A percentile compares a stretch with the other conserved stretches of the same genome.
Evolutionary conservation across 2,113 vertebrate genomes (phyloP).

Genomic region (Odobenus rosmarus): DNA sequence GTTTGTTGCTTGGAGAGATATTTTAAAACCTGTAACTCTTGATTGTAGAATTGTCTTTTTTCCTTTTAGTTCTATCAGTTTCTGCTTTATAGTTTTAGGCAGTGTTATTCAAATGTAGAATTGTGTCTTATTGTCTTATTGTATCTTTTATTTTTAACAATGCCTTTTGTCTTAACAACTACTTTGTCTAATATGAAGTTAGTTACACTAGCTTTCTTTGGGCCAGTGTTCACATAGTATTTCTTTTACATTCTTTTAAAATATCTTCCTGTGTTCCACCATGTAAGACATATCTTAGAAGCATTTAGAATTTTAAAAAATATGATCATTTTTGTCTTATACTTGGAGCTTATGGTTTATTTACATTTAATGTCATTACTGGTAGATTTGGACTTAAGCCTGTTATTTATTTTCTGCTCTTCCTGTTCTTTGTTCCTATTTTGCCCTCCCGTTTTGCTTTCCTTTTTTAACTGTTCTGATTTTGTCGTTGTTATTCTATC

Average conservation of each 20-base stretch:
- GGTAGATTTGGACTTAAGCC: neutral
- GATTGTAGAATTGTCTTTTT: neutral
- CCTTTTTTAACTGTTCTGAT: neutral
- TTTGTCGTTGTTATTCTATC: neutral
- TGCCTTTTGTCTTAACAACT: neutral
- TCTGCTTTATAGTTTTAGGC: neutral
- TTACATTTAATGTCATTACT: neutral
- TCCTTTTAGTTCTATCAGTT: neutral
- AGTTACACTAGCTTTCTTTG: neutral
- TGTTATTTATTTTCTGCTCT: neutral
- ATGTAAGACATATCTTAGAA: neutral
- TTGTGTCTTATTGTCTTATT: neutral
- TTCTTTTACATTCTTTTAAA: neutral
- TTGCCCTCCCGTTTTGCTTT: neutral
- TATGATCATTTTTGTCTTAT: neutral
- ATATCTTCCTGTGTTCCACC: neutral
- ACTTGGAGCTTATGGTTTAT: neutral
- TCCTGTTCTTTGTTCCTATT: neutral
- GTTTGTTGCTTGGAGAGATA: neutral
- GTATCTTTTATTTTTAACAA: neutral
- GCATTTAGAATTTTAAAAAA: neutral
- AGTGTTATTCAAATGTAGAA: neutral
- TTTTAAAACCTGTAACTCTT: neutral
- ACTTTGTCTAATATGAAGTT: neutral
- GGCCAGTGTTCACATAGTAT: neutral